Evolutionary conservation across 2,797 vertebrate genomes (phyloP).

Genomic region (Anguilla pacifica): DNA sequence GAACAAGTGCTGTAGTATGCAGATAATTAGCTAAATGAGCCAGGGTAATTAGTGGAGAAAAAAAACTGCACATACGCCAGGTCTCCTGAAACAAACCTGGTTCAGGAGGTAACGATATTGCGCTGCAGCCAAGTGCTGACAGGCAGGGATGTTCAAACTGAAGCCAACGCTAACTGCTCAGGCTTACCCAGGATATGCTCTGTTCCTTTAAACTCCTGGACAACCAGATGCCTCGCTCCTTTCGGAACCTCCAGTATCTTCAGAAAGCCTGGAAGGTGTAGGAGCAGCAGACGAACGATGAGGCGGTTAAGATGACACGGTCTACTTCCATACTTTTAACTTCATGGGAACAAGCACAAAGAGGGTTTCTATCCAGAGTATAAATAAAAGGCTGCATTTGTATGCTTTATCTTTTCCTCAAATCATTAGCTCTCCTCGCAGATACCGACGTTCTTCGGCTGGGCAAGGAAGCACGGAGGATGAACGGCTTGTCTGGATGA

Average conservation of each 20-base stretch:
- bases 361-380: background rate
- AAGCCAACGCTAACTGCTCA: background rate
- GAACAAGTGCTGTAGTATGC: background rate
- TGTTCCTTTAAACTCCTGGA: constrained; percentile 86
- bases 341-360: background rate
- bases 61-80: no score
- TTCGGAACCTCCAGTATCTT: constrained; percentile 94
- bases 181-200: constrained; percentile 85
- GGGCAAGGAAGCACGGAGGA: background rate
- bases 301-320: background rate
- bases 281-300: background rate
- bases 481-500: background rate
- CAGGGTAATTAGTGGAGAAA: background rate
- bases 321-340: background rate
- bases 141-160: background rate
- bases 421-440: background rate
- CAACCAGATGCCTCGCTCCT: constrained; percentile 91
- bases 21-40: background rate
- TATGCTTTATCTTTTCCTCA: background rate
- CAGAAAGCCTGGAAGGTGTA: constrained; percentile 75
- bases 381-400: background rate
- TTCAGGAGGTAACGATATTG: background rate
- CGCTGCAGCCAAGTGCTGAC: background rate
- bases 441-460: background rate
- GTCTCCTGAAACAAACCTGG: no score